Evolutionary conservation across 2,888 invertebrate species (phyloP).

Genomic region (Aplocera efformata): DNA sequence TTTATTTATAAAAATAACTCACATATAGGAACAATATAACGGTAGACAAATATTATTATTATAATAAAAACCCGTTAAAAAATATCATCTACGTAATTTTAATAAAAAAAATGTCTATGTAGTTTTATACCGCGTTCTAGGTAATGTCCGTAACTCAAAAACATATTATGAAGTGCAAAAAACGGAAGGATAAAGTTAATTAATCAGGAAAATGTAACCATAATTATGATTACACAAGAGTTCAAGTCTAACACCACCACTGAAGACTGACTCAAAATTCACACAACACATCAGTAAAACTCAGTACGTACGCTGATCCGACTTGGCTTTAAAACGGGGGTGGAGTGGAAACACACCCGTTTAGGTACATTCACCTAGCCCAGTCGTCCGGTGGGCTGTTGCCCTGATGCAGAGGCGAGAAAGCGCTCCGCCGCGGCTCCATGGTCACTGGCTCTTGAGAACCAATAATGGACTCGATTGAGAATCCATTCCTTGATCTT

Average conservation of each 20-base stretch:
- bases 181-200: too few species aligned
- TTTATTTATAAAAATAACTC: too few species aligned
- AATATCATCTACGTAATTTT: too few species aligned
- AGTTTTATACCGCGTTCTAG: too few species aligned
- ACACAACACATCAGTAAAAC: constrained; percentile 40
- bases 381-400: constrained; percentile 78
- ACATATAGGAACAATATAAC: too few species aligned
- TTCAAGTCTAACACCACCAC: constrained; percentile 24
- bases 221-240: constrained; percentile 6
- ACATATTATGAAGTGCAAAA: too few species aligned
- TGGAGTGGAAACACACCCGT: constrained; percentile 55
- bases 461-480: constrained; percentile 83
- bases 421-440: constrained; percentile 79
- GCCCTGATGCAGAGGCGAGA: constrained; percentile 82
- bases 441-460: constrained; percentile 52
- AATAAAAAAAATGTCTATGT: too few species aligned
- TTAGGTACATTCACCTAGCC: constrained; percentile 82
- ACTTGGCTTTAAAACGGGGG: constrained; percentile 52
- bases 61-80: too few species aligned
- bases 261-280: constrained; percentile 29
- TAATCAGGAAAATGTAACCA: too few species aligned
- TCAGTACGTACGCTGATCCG: constrained; percentile 31
- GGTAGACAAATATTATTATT: too few species aligned
- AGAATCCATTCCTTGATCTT: constrained; percentile 80
- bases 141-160: too few species aligned